phyloP scores from a whole-genome alignment of 2,797 vertebrate genomes.

The Okamejei kenojei region DNA sequence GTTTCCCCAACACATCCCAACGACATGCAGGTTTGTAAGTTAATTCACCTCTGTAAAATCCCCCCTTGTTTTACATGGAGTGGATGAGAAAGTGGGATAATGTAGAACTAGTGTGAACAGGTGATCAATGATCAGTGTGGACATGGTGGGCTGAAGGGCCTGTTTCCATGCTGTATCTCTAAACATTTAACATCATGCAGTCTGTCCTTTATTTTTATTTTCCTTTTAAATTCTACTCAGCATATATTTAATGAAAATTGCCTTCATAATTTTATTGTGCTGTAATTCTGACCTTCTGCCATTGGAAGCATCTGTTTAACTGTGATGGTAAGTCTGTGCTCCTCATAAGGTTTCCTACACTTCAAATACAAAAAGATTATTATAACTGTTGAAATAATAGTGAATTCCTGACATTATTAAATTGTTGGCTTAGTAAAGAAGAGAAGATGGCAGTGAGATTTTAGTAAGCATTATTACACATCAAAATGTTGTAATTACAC shows the following conservation, averaged over 20 bases:
- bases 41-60: too few relatives aligned
- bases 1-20: too few relatives aligned
- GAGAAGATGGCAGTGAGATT: not conserved
- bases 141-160: too few relatives aligned
- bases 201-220: not conserved
- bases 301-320: not conserved
- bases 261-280: not conserved
- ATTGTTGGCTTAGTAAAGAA: not conserved
- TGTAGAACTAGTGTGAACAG: too few relatives aligned
- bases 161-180: too few relatives aligned
- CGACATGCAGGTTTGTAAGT: too few relatives aligned
- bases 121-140: too few relatives aligned
- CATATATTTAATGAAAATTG: not conserved
- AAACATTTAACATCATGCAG: not conserved
- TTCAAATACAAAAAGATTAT: not conserved
- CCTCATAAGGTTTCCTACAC: not conserved
- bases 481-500: not conserved
- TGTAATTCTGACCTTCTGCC: not conserved
- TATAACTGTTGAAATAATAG: not conserved
- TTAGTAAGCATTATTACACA: not conserved
- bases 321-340: not conserved
- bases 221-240: not conserved
- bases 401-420: constrained; percentile 3
- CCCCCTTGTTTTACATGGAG: too few relatives aligned
- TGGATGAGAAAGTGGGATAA: too few relatives aligned